These are phyloP conservation scores for Nerophis lumbriciformis DNA, from an alignment of 2,113 vertebrate species.

Conservation along the genomic window DNA sequence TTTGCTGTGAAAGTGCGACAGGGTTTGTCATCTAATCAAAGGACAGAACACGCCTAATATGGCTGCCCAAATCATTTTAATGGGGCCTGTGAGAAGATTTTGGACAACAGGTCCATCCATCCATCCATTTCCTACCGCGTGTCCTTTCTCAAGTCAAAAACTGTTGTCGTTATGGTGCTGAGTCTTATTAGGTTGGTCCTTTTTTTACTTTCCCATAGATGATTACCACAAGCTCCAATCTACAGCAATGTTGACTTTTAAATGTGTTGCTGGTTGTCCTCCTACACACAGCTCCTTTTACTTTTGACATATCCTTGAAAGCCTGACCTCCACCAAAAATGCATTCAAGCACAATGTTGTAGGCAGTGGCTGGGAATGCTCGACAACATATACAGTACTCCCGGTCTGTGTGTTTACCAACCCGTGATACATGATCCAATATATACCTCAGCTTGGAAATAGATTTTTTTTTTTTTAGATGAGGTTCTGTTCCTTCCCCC, in stretches of 20 bases:
- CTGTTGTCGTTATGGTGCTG: not conserved
- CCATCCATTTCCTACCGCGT: too few species aligned
- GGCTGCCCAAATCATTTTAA: not conserved
- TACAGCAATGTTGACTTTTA: slow-evolving; percentile 14
- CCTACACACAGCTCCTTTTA: slow-evolving; percentile 17
- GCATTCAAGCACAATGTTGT: not conserved
- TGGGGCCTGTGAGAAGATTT: not conserved
- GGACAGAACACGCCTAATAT: not conserved
- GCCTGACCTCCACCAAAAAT: slow-evolving; percentile 11
- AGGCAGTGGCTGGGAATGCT: slow-evolving; percentile 6
- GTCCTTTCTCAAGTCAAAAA: slow-evolving; percentile 8
- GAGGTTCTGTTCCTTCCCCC: slow-evolving; percentile 20
- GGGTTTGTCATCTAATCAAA: too few species aligned
- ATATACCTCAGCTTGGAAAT: slow-evolving; percentile 38
- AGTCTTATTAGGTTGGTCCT: slow-evolving; percentile 1
- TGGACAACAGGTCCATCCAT: slow-evolving; percentile 7
- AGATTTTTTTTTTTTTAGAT: slow-evolving; percentile 46
- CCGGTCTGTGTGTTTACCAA: slow-evolving; percentile 8
- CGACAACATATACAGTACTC: slow-evolving; percentile 8
- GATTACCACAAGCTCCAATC: slow-evolving; percentile 11
- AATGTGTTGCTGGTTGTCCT: slow-evolving; percentile 13
- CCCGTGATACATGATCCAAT: slow-evolving; percentile 40
- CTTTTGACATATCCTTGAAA: slow-evolving; percentile 11
- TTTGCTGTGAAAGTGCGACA: too few species aligned
- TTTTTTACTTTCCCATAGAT: not conserved